phyloP scores from a whole-genome alignment of 2,888 invertebrate genomes.

The Linyphia triangularis region DNA sequence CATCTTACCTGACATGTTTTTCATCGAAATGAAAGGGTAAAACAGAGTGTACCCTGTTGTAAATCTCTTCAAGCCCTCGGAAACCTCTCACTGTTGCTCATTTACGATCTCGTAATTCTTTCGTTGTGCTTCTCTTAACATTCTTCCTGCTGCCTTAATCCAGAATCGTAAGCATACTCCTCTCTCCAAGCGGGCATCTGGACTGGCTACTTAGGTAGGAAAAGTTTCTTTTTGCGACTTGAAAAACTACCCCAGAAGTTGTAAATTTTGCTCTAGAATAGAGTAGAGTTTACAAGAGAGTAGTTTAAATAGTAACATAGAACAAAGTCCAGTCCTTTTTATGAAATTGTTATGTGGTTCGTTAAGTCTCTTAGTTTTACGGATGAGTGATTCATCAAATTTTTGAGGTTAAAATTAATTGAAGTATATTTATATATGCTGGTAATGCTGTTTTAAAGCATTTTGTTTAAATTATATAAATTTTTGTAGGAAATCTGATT shows the following conservation, averaged over 20 bases:
- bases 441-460: too few species aligned
- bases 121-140: conserved; percentile 48
- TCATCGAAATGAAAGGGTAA: conserved; percentile 68
- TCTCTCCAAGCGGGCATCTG: conserved; percentile 19
- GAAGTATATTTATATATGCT: too few species aligned
- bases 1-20: conserved; percentile 52
- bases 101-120: conserved; percentile 74
- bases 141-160: conserved; percentile 45
- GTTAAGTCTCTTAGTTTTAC: too few species aligned
- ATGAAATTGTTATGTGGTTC: neutral
- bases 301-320: neutral
- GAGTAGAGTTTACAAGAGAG: neutral
- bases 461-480: too few species aligned
- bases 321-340: neutral
- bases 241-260: conserved; percentile 42
- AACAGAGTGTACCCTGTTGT: conserved; percentile 56
- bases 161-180: conserved; percentile 56
- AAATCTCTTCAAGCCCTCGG: conserved; percentile 52
- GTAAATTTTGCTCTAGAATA: conserved; percentile 39
- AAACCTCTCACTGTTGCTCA: conserved; percentile 62
- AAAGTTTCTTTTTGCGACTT: conserved; percentile 56
- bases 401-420: too few species aligned
- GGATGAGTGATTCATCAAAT: too few species aligned
- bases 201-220: conserved; percentile 43
- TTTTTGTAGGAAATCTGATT: too few species aligned